Evolutionary conservation across 2,888 invertebrate genomes (phyloP).

Genomic region (Hydroisotoma schaefferi): DNA sequence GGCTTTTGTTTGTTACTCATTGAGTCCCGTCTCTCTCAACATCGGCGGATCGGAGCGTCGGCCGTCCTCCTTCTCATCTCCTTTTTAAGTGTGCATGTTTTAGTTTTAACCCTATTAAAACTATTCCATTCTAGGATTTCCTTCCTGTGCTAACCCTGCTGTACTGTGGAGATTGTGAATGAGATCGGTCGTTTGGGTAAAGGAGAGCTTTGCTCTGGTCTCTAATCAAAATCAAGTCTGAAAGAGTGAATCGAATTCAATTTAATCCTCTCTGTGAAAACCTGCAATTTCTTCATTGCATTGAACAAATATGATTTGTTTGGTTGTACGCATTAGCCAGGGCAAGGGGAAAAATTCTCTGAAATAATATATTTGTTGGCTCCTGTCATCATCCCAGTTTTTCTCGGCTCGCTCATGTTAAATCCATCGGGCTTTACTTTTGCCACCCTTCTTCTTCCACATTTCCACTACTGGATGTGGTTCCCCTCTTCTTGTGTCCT

Average conservation of each 20-base stretch:
- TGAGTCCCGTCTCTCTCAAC: no score
- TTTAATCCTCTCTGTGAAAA: constrained; percentile 11
- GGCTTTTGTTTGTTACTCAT: neutral
- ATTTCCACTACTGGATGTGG: neutral
- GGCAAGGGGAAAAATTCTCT: no score
- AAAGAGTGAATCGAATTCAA: constrained; percentile 7
- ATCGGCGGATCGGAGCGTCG: neutral
- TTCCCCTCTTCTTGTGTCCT: neutral
- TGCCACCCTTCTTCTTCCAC: neutral
- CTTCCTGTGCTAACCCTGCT: no score
- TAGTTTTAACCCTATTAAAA: constrained; percentile 4
- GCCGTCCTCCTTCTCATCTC: constrained; percentile 1
- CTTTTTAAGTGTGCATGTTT: constrained; percentile 6
- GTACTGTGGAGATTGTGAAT: constrained; percentile 5
- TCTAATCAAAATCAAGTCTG: constrained; percentile 8
- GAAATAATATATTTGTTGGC: no score
- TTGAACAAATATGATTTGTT: constrained; percentile 15
- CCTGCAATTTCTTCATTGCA: constrained; percentile 17
- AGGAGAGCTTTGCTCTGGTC: neutral
- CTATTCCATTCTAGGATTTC: no score
- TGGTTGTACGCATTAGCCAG: constrained; percentile 1
- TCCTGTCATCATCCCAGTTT: no score
- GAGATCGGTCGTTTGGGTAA: neutral
- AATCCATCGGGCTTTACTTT: no score
- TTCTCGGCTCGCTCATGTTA: no score